Percentiles rank a stretch among this genome's conserved stretches.
Conservation (phyloP, 2,888 invertebrate species). For the Ctenicera cuprea region DNA sequence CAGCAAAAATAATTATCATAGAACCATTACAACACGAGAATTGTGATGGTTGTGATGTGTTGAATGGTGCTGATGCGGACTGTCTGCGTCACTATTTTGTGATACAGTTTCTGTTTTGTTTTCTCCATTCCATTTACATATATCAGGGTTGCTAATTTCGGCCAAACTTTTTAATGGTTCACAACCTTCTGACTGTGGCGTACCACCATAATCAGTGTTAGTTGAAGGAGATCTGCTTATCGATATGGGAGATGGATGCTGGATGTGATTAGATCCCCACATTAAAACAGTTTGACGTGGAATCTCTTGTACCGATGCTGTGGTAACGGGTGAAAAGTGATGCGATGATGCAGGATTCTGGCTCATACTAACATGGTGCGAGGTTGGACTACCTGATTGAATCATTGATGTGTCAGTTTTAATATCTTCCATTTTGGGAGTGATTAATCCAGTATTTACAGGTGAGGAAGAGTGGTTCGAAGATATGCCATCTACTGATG, state of each 20-base stretch:
- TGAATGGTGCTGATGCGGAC: constrained; percentile 69
- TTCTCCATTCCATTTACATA: constrained; percentile 69
- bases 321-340: constrained; percentile 69
- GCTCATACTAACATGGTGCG: constrained; percentile 59
- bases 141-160: constrained; percentile 68
- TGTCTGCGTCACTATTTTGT: constrained; percentile 65
- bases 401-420: constrained; percentile 72
- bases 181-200: constrained; percentile 62
- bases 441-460: constrained; percentile 75
- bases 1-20: constrained; percentile 68
- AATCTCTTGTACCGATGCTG: constrained; percentile 71
- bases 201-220: constrained; percentile 59
- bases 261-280: constrained; percentile 82
- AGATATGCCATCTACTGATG: constrained; percentile 74
- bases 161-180: constrained; percentile 67
- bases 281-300: constrained; percentile 93
- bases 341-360: constrained; percentile 65
- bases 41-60: constrained; percentile 70
- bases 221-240: constrained; percentile 64
- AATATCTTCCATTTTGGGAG: constrained; percentile 78
- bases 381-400: constrained; percentile 61
- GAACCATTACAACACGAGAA: constrained; percentile 72
- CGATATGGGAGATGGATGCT: constrained; percentile 61
- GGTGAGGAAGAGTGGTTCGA: constrained; percentile 79
- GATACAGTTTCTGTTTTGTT: constrained; percentile 64